Percentiles rank a stretch among this genome's conserved stretches.
Evolutionary conservation across 92 coral and sea anemone species (phyloP).

Genomic region (Pocillopora grandis): DNA sequence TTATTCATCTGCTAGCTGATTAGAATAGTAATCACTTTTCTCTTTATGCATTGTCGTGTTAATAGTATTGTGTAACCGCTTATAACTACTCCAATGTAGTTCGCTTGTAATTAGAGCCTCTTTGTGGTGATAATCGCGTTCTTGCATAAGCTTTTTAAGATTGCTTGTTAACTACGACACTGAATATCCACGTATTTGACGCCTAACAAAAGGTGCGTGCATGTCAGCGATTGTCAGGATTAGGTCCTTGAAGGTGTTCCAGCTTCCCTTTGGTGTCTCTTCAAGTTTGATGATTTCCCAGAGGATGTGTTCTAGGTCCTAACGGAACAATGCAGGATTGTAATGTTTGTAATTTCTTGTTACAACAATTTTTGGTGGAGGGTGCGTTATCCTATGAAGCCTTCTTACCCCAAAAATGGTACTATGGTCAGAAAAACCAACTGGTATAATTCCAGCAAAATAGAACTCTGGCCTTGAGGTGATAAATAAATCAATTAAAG

Average conservation of each 20-base stretch:
- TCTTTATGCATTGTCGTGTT: conserved; percentile 39
- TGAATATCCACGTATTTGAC: conserved; percentile 54
- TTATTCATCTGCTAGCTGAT: conserved; percentile 1
- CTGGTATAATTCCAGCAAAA: too few relatives aligned
- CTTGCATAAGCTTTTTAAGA: conserved; percentile 42
- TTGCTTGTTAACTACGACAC: conserved; percentile 60
- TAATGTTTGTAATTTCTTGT: too few relatives aligned
- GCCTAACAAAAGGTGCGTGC: conserved; percentile 35
- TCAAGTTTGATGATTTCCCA: conserved; percentile 7
- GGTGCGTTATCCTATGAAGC: too few relatives aligned
- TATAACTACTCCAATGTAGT: conserved; percentile 57
- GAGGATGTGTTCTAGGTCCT: too few relatives aligned
- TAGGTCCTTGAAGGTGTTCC: conserved; percentile 46
- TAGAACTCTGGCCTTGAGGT: too few relatives aligned
- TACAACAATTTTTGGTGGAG: too few relatives aligned
- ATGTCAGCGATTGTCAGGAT: conserved; percentile 48
- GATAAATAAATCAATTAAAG: too few relatives aligned
- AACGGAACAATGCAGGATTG: too few relatives aligned
- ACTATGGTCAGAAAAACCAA: too few relatives aligned
- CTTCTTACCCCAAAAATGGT: too few relatives aligned
- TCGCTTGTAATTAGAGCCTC: conserved; percentile 60
- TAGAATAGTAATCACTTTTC: conserved; percentile 23
- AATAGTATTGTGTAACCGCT: conserved; percentile 45
- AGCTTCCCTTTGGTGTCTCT: conserved; percentile 30
- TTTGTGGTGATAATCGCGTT: conserved; percentile 61